phyloP scores from a whole-genome alignment of 2,888 invertebrate genomes.

The Incurvaria masculella region DNA sequence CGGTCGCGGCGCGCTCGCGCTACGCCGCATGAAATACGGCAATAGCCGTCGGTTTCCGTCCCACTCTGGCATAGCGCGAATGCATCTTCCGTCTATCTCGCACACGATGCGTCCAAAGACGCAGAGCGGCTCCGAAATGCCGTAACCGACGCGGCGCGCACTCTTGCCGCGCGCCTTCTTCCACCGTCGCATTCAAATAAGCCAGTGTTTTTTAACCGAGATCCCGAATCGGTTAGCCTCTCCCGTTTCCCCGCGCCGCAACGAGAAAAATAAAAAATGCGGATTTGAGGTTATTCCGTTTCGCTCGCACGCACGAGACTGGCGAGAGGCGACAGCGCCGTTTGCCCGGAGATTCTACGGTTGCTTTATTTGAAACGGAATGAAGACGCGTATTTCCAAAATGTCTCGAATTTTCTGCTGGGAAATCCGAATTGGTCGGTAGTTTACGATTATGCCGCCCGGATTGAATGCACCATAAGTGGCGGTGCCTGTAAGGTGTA shows the following conservation, averaged over 20 bases:
- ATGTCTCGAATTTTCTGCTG: background rate
- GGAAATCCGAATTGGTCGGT: background rate
- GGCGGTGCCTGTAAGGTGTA: too few species aligned
- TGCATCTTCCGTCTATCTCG: slow-evolving; percentile 3
- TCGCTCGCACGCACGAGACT: background rate
- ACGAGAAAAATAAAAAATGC: background rate
- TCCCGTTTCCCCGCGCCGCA: slow-evolving; percentile 8
- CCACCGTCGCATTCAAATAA: slow-evolving; percentile 15
- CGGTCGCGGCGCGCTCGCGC: background rate
- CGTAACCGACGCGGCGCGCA: slow-evolving; percentile 9
- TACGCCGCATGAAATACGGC: slow-evolving; percentile 1
- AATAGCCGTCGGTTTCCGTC: slow-evolving; percentile 11
- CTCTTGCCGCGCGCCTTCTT: slow-evolving; percentile 8
- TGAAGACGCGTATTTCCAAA: background rate
- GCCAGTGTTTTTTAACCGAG: slow-evolving; percentile 16
- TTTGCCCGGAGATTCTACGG: background rate
- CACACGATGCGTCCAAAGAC: background rate
- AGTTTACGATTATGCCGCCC: background rate
- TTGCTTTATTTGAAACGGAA: background rate
- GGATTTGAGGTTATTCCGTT: background rate
- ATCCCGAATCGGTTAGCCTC: slow-evolving; percentile 13
- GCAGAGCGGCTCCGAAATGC: slow-evolving; percentile 5
- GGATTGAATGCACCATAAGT: background rate
- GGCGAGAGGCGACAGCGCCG: too few species aligned
- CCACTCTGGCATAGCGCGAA: background rate